Base-by-base conservation (phyloP, 2,797 vertebrate genomes). In the Spinibarbus caldwelli region DNA sequence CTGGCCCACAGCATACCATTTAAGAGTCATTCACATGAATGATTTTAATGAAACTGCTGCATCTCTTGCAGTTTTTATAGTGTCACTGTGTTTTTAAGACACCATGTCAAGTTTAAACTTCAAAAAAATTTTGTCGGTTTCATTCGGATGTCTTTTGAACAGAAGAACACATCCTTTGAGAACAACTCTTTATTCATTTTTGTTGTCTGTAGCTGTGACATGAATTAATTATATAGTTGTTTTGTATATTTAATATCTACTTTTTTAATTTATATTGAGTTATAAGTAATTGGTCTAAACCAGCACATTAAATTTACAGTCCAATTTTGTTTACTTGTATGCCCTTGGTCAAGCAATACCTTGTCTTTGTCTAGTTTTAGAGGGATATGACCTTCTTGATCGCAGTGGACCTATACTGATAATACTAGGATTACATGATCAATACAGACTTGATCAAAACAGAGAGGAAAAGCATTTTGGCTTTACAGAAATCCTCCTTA, bases 371-470 rank as follows among this genome's bases (percentile, higher is more conserved):
- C 90, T 76, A 49, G 45, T 71, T 87, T 83, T 88, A 67, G 72
- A 86, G 89, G 82, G 88, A 75, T 90, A 79, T 66, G 70, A 83
- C 79, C 84, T 79, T 84, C 84, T 89, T 91, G 89, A 92, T 91
- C 89, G 89, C 81, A 68, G 87, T 86, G n/a, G 86, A 88, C 89
- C 88, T 87, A n/a, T 87, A 10, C 86, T 90, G 90, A 92, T 92
- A 92, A 91, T 87, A 89, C 88, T 87, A 83, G 89, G 92, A 94
- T 93, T 90, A 93, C 89, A 86, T 78, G 87, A 92, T 93, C 87
- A 92, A 90, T 91, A 86, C 80, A 57, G 31, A 64, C 80, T 78
- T 70, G 68, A 68, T 72, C 34, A 72, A 70, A 43, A 77, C 45
- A 43, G 4, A 29, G 52, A 31, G 29, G 17, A 52, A 83, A 67